Evolutionary conservation across 2,797 vertebrate species (phyloP).

Genomic region (Thalassophryne amazonica): DNA sequence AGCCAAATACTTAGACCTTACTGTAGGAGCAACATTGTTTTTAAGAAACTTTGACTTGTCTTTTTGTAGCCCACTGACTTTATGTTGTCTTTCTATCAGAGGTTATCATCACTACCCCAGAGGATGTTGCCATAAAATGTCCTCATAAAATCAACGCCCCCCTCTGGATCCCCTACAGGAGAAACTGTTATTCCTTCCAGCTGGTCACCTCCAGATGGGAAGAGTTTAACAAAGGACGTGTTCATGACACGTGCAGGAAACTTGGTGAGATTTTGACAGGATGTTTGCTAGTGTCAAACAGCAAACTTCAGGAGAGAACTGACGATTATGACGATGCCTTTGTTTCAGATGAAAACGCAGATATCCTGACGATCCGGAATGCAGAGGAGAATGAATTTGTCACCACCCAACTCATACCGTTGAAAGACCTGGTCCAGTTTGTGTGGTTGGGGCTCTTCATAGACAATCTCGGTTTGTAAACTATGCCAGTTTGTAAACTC

Average conservation of each 20-base stretch:
- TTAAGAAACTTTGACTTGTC: too few relatives aligned
- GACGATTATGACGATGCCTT: not conserved
- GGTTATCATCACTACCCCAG: constrained; percentile 64
- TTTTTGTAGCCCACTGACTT: too few relatives aligned
- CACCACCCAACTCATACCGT: constrained; percentile 80
- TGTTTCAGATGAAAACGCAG: constrained; percentile 79
- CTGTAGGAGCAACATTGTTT: too few relatives aligned
- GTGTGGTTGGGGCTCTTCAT: constrained; percentile 87
- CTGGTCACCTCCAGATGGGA: constrained; percentile 79
- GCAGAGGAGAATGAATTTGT: constrained; percentile 89
- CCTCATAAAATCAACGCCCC: constrained; percentile 88
- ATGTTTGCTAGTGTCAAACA: not conserved
- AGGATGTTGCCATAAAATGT: constrained; percentile 74
- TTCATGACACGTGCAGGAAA: constrained; percentile 78
- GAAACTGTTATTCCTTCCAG: constrained; percentile 91
- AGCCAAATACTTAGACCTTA: too few relatives aligned
- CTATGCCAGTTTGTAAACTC: too few relatives aligned
- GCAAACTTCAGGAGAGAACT: not conserved
- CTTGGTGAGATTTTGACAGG: constrained; percentile 74
- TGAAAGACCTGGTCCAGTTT: constrained; percentile 81
- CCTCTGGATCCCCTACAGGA: constrained; percentile 92
- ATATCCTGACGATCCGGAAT: constrained; percentile 85
- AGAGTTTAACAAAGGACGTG: constrained; percentile 46
- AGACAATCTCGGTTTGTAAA: constrained; percentile 76
- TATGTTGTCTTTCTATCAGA: constrained; percentile 63